A percentile compares a stretch with the other conserved stretches of the same genome.
These are phyloP conservation scores for Argentina silus DNA, from an alignment of 2,797 vertebrate species.

Conservation along the genomic window DNA sequence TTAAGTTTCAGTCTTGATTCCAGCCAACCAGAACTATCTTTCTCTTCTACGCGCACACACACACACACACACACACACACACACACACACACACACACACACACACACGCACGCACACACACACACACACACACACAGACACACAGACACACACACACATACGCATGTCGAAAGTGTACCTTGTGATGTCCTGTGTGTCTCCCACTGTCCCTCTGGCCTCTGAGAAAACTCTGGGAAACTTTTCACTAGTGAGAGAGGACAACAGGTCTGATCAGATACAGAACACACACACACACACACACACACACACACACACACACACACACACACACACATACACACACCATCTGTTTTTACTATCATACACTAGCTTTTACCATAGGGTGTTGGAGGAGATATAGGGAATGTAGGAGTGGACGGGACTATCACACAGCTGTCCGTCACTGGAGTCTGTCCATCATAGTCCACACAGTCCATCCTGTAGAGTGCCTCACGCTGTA, in stretches of 20 bases:
- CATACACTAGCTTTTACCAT: constrained; percentile 58
- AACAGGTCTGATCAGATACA: constrained; percentile 47
- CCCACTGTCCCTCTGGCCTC: constrained; percentile 56
- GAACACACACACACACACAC: constrained; percentile 9
- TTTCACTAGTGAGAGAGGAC: constrained; percentile 72
- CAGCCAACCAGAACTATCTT: constrained; percentile 15
- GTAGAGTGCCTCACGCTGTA: constrained; percentile 62
- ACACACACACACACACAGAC: constrained; percentile 20
- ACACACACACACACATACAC: background rate
- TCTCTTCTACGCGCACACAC: background rate
- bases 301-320: background rate
- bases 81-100: background rate
- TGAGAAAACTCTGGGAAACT: constrained; percentile 63
- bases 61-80: background rate
- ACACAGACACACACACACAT: constrained; percentile 28
- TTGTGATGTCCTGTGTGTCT: constrained; percentile 57
- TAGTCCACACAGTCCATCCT: constrained; percentile 63
- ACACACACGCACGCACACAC: constrained; percentile 21
- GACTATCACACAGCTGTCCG: constrained; percentile 58
- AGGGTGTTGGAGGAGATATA: constrained; percentile 83
- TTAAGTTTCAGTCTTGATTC: constrained; percentile 26
- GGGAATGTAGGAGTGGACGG: constrained; percentile 81
- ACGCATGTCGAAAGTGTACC: constrained; percentile 64
- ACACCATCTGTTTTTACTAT: background rate
- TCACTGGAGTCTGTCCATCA: constrained; percentile 50